These are phyloP conservation scores for Clitarchus hookeri DNA, from an alignment of 2,888 invertebrate species.

Conservation along the genomic window DNA sequence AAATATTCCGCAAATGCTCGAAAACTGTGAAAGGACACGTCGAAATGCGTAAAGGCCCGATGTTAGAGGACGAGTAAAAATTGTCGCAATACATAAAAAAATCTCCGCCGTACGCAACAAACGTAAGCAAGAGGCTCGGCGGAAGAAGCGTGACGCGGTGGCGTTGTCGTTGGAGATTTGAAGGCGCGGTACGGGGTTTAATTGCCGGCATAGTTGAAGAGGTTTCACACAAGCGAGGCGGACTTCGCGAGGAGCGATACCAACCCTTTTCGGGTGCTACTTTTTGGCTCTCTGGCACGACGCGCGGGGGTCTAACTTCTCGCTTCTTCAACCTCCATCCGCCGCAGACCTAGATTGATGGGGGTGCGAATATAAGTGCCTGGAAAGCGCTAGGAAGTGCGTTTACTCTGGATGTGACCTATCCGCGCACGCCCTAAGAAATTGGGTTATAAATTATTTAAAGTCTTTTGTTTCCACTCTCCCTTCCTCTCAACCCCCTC, in stretches of 20 bases:
- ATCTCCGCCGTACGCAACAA: too few species aligned
- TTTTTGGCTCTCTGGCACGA: too few species aligned
- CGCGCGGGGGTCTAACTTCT: not conserved
- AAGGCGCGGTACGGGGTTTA: not conserved
- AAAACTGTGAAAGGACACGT: too few species aligned
- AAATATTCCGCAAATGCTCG: too few species aligned
- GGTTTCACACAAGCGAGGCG: not conserved
- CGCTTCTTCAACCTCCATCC: not conserved
- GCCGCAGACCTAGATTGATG: not conserved
- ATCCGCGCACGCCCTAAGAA: slow-evolving; percentile 25
- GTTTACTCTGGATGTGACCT: not conserved
- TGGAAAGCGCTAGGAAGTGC: not conserved
- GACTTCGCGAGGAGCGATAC: too few species aligned
- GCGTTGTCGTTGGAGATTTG: too few species aligned
- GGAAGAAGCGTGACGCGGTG: too few species aligned
- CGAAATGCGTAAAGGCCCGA: too few species aligned
- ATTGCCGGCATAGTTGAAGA: not conserved
- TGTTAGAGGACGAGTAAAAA: too few species aligned
- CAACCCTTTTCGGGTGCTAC: too few species aligned
- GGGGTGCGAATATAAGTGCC: not conserved
- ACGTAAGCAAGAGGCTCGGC: too few species aligned
- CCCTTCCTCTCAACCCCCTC: not conserved
- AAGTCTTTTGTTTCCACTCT: slow-evolving; percentile 22
- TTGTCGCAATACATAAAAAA: too few species aligned
- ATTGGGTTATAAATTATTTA: slow-evolving; percentile 35